These are phyloP conservation scores for Odocoileus virginianus DNA, from an alignment of 2,113 vertebrate genomes.

Conservation along the genomic window DNA sequence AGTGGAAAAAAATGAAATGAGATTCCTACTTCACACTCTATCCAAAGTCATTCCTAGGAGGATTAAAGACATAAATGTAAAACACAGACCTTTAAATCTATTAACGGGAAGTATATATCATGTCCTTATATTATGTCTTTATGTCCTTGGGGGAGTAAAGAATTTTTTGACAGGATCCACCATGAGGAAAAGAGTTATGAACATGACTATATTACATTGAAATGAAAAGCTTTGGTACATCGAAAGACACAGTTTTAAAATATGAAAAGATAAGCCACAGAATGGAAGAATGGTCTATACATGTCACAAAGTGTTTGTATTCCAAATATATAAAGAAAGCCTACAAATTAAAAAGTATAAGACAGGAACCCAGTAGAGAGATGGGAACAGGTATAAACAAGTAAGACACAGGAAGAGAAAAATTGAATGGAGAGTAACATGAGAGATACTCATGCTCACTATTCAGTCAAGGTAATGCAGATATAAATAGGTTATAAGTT, in stretches of 20 bases:
- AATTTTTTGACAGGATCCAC: not conserved
- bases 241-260: conserved; percentile 7
- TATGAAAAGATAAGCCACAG: not conserved
- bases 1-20: not conserved
- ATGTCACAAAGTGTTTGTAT: not conserved
- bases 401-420: not conserved
- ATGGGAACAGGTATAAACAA: not conserved
- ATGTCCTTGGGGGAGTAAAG: not conserved
- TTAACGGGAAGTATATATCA: not conserved
- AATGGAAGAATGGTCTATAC: not conserved
- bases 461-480: not conserved
- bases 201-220: not conserved
- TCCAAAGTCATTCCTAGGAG: not conserved
- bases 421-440: not conserved
- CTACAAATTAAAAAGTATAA: not conserved
- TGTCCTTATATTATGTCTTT: not conserved
- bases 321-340: not conserved
- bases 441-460: not conserved
- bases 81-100: not conserved
- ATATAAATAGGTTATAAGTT: not conserved
- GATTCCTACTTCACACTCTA: not conserved
- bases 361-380: not conserved
- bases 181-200: not conserved
- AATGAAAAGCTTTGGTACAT: not conserved
- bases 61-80: conserved; percentile 21